phyloP scores from a whole-genome alignment of 2,113 vertebrate genomes.

The Alexandromys fortis region DNA sequence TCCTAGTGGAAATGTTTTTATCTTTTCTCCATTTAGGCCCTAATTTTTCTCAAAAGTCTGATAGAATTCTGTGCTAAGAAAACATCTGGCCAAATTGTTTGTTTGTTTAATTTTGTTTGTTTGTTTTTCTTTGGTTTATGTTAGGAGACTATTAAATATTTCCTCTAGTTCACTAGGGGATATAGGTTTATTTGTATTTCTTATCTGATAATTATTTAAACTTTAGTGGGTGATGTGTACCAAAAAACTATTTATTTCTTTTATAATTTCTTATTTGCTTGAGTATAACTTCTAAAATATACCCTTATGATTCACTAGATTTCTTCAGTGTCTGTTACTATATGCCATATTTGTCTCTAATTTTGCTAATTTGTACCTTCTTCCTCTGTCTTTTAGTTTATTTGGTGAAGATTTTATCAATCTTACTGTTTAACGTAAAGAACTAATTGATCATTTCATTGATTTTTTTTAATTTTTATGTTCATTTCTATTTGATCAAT shows the following conservation, averaged over 20 bases:
- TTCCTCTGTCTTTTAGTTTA: background rate
- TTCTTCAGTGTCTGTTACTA: background rate
- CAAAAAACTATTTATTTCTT: background rate
- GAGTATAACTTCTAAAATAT: background rate
- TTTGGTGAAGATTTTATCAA: background rate
- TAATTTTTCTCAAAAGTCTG: background rate
- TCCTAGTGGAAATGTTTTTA: background rate
- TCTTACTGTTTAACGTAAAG: background rate
- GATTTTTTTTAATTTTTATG: background rate
- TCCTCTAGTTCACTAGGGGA: background rate
- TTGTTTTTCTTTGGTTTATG: background rate
- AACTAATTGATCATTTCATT: background rate
- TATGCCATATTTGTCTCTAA: background rate
- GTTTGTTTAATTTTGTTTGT: background rate
- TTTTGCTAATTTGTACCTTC: background rate
- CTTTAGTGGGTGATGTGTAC: background rate
- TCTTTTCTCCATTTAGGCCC: background rate
- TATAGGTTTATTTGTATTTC: background rate
- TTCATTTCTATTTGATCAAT: background rate
- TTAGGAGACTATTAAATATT: too few relatives aligned
- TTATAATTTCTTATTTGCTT: background rate
- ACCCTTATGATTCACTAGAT: background rate
- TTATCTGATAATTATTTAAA: background rate
- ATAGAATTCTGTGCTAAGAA: background rate
- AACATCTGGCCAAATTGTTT: background rate